Percentiles rank a stretch among this genome's conserved stretches.
These are phyloP conservation scores for Tetragonisca angustula DNA, from an alignment of 2,888 invertebrate species.

Conservation along the genomic window DNA sequence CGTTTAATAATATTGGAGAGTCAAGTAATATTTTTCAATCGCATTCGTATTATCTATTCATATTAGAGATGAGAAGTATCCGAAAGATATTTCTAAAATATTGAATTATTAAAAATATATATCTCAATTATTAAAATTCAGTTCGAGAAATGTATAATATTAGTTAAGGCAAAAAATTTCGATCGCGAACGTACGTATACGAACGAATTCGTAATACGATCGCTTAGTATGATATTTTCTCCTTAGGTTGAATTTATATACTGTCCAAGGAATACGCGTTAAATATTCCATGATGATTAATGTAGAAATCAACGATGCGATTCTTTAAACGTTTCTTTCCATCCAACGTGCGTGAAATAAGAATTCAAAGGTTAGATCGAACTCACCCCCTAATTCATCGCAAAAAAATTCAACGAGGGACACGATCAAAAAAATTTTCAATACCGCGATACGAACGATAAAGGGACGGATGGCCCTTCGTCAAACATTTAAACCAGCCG, in stretches of 20 bases:
- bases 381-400: not conserved
- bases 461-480: not conserved
- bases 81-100: not conserved
- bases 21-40: too few species aligned
- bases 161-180: not conserved
- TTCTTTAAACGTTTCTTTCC: constrained; percentile 6
- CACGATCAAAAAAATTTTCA: not conserved
- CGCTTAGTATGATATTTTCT: not conserved
- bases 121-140: not conserved
- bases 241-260: not conserved
- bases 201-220: not conserved
- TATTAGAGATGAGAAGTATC: not conserved
- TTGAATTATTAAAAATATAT: not conserved
- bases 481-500: constrained; percentile 37
- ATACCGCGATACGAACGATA: not conserved
- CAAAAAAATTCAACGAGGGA: not conserved
- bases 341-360: constrained; percentile 7
- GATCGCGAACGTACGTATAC: not conserved
- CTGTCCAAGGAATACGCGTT: not conserved
- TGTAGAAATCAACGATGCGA: not conserved
- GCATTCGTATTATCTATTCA: not conserved
- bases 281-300: constrained; percentile 11
- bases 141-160: not conserved
- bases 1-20: too few species aligned
- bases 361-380: not conserved